Conservation (phyloP, 1,140 invertebrate genomes). For the Penaeus chinensis region DNA sequence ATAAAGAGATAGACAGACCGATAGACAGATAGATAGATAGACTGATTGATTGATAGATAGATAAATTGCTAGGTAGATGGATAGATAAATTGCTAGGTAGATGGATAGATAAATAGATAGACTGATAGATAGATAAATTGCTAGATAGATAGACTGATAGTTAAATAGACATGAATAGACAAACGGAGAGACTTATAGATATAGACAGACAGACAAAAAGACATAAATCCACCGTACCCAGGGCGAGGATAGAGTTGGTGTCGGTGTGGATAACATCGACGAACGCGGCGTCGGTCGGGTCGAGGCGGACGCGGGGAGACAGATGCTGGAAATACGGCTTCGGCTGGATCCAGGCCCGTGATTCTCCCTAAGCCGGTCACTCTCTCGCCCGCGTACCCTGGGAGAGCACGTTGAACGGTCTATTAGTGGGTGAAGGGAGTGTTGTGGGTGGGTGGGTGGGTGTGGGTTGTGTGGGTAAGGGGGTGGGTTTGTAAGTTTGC, state of each 20-base stretch:
- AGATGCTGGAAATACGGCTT: slow-evolving; percentile 81
- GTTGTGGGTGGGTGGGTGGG: neutral
- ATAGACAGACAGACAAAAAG: neutral
- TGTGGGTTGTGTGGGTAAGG: too few species aligned
- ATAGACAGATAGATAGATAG: too few species aligned
- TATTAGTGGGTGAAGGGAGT: neutral
- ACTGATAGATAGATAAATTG: too few species aligned
- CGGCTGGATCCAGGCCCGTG: slow-evolving; percentile 79
- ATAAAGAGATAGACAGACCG: too few species aligned
- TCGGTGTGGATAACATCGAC: slow-evolving; percentile 67
- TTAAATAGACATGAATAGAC: too few species aligned
- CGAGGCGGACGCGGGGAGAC: slow-evolving; percentile 68
- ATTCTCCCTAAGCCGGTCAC: slow-evolving; percentile 67
- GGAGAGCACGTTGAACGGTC: too few species aligned
- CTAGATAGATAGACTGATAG: too few species aligned
- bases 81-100: too few species aligned
- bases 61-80: too few species aligned
- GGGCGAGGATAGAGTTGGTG: slow-evolving; percentile 21
- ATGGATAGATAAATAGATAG: too few species aligned
- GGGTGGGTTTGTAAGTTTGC: too few species aligned
- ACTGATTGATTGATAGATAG: too few species aligned
- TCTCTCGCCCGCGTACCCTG: slow-evolving; percentile 68
- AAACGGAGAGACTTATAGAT: neutral
- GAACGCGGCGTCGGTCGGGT: slow-evolving; percentile 66
- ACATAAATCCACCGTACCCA: slow-evolving; percentile 15